Percentiles rank a stretch among this genome's conserved stretches.
Evolutionary conservation across 2,888 invertebrate genomes (phyloP).

Genomic region (Lymantria dispar): DNA sequence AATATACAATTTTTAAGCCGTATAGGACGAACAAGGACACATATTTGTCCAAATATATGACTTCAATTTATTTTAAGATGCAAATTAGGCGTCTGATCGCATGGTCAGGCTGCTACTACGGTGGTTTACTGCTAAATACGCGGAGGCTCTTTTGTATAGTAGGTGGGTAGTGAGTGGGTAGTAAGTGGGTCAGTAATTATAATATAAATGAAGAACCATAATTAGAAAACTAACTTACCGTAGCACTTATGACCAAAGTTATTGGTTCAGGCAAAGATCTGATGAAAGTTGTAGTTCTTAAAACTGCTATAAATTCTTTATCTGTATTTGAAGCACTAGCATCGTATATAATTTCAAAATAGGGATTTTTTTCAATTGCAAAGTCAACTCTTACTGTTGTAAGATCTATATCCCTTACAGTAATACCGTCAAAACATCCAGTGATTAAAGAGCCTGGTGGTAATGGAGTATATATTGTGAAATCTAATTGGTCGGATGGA

Average conservation of each 20-base stretch:
- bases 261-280: constrained; percentile 58
- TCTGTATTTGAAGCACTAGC: constrained; percentile 31
- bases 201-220: neutral
- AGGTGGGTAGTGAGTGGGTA: too few relatives aligned
- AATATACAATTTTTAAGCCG: too few relatives aligned
- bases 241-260: constrained; percentile 57
- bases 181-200: too few relatives aligned
- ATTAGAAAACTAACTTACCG: constrained; percentile 46
- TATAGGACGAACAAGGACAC: too few relatives aligned
- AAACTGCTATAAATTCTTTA: constrained; percentile 59
- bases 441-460: constrained; percentile 68
- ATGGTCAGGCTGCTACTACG: too few relatives aligned
- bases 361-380: constrained; percentile 54
- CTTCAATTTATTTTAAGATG: too few relatives aligned
- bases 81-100: too few relatives aligned
- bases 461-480: constrained; percentile 71
- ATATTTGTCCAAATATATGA: too few relatives aligned
- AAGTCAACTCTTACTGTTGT: constrained; percentile 68
- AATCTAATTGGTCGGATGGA: constrained; percentile 49
- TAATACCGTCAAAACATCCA: constrained; percentile 61
- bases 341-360: constrained; percentile 61
- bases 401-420: constrained; percentile 77
- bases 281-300: constrained; percentile 59
- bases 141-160: too few relatives aligned
- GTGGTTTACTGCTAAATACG: too few relatives aligned